phyloP scores from a whole-genome alignment of 2,888 invertebrate genomes.

The Omphaloscelis lunosa region DNA sequence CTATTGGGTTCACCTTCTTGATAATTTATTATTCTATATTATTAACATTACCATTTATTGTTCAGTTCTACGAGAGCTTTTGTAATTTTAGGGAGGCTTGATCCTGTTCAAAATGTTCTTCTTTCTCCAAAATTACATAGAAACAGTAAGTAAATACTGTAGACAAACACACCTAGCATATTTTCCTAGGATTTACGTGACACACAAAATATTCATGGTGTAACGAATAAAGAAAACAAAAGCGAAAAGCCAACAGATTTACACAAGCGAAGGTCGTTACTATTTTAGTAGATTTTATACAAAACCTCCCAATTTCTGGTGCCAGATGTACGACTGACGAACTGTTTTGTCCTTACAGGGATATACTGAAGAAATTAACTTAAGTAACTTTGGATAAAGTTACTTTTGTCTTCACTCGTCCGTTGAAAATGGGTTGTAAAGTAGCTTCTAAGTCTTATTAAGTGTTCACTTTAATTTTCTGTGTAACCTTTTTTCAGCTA shows the following conservation, averaged over 20 bases:
- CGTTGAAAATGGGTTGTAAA: conserved; percentile 1
- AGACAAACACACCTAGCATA: not conserved
- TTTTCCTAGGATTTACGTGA: not conserved
- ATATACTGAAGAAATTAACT: conserved; percentile 26
- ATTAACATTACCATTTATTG: too few species aligned
- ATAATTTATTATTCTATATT: too few species aligned
- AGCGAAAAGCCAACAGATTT: conserved; percentile 4
- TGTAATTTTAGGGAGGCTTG: not conserved
- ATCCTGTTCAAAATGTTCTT: not conserved
- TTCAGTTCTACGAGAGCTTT: not conserved
- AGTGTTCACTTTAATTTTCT: not conserved
- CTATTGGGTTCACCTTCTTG: too few species aligned
- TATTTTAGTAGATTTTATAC: not conserved
- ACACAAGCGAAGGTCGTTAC: not conserved
- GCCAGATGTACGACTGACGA: conserved; percentile 8
- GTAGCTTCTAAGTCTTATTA: not conserved
- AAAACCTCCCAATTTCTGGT: not conserved
- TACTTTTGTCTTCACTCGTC: not conserved
- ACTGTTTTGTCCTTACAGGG: conserved; percentile 1
- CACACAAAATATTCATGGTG: conserved; percentile 12
- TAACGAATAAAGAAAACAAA: conserved; percentile 14
- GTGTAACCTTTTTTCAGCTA: not conserved
- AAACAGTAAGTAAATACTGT: not conserved
- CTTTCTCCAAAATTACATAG: not conserved
- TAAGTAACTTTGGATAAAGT: conserved; percentile 24